Evolutionary conservation across 2,888 invertebrate genomes (phyloP), one percentile per base, ranked within the genome.

Genomic region (Anoplius nigerrimus): DNA sequence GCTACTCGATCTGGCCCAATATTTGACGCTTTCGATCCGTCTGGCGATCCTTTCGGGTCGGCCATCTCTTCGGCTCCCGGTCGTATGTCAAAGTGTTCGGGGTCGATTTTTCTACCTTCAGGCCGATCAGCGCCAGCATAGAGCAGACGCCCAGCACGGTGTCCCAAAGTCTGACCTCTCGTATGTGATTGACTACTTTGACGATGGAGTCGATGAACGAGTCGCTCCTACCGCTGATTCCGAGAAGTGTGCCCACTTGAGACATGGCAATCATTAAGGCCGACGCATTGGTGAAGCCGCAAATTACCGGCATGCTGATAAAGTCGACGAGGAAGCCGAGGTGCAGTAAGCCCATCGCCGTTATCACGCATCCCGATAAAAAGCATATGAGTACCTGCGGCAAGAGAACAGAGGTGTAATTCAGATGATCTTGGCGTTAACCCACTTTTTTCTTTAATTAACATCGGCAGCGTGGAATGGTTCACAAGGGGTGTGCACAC

Each of bases 81-180:
- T n/a, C n/a, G n/a, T n/a, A n/a, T n/a, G n/a, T n/a, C n/a, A n/a
- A n/a, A n/a, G n/a, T n/a, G n/a, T n/a, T n/a, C n/a, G n/a, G 11
- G 1, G 11, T 11, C 8, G 11, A 53, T 43, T 55, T 57, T 84
- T 86, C 87, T 89, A 93, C 93, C 89, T 94, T 93, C 59, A 95
- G 89, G 21, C 92, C 72, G 2, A 95, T 76, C 54, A 96, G 88
- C 8, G 92, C 79, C 2, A 92, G 72, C 53, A 95, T 92, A 0
- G 93, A 93, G 4, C 85, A 78, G 1, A 94, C 72, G 0, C 95
- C 95, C 8, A 96, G 87, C 15, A 93, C 66, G 0, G 93, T 90
- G 85, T 96, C 95, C 91, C 94, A 93, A 8, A 91, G 83, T 34
- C 91, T 89, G 0, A 92, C 89, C 0, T 93, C 89, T 1, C 90